phyloP scores from a whole-genome alignment of 1,140 invertebrate genomes.

The Heliconius melpomene region DNA sequence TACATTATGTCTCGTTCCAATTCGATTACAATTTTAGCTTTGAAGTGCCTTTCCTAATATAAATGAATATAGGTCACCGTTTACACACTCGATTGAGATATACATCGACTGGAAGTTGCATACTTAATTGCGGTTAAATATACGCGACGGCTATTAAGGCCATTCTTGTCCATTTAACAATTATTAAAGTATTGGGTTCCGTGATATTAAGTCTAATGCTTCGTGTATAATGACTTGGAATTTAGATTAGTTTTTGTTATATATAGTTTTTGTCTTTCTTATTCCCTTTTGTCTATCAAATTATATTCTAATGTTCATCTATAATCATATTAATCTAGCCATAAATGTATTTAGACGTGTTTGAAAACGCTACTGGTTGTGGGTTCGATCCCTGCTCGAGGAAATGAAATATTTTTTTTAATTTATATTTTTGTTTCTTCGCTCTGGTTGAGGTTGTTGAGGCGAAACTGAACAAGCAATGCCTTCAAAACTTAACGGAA shows the following conservation, averaged over 20 bases:
- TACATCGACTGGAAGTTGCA: slow-evolving; percentile 26
- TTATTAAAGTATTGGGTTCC: slow-evolving; percentile 19
- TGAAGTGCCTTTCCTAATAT: slow-evolving; percentile 29
- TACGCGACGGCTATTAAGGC: slow-evolving; percentile 12
- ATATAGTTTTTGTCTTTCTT: no score
- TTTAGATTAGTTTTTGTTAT: background rate
- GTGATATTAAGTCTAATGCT: slow-evolving; percentile 10
- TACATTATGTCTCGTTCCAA: slow-evolving; percentile 19
- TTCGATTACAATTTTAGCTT: slow-evolving; percentile 23
- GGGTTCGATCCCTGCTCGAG: no score
- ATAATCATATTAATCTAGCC: no score
- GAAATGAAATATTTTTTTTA: no score
- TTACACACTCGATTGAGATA: slow-evolving; percentile 32
- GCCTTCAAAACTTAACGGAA: no score
- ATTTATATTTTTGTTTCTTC: no score
- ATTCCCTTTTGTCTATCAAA: no score
- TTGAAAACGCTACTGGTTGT: no score
- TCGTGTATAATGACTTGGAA: slow-evolving; percentile 11
- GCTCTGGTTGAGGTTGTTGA: no score
- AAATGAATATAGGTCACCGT: slow-evolving; percentile 34
- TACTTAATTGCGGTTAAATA: slow-evolving; percentile 24
- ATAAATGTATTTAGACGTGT: no score
- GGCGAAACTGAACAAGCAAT: no score
- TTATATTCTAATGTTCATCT: no score
- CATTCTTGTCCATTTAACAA: slow-evolving; percentile 26